Base-by-base conservation (phyloP, 2,113 vertebrate genomes). In the Andinoacara biseriatus region DNA sequence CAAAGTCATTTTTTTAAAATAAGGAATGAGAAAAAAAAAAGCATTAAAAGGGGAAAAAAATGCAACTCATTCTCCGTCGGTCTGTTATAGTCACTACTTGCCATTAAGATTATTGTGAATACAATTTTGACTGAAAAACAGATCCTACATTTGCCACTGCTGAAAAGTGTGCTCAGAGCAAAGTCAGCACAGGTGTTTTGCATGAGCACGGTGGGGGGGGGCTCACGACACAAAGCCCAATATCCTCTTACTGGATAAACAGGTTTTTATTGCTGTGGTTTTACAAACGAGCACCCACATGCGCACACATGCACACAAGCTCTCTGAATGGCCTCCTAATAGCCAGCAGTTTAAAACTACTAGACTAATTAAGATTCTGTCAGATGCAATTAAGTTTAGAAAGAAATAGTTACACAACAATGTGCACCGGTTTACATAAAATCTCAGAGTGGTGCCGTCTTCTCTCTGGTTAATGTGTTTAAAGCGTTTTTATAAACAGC, bases 241-340 rank as follows among this genome's bases (percentile, higher is more conserved):
- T 88, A 93, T 94, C 90, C 91, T 91, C 90, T 93, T 91, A 92
- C 80, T 86, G 88, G 93, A 91, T 91, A 84, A 94, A 93, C 92
- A 85, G 91, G 86, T 92, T 93, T 92, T 93, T 89, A 92, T 88
- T 83, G 83, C 77, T 60, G 79, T 58, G 87, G 78, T 84, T 91
- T 91, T 78, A 86, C 76, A 80, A 80, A 63, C 14, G 15, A 75
- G 74, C 24, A 63, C 76, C 58, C 60, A 80, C 81, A 63, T 14
- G 46, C 54, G 78, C 76, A 81, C 63, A 60, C 58, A 78, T 46
- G 63, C 80, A 60, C 77, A 81, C 22, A 79, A 9, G 20, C 57
- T 54, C 67, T 54, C 74, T 58, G 26, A 79, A 86, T 63, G 59
- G 81, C 57, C 65, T 80, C 72, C 77, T 84, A 87, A 84, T 82